Conservation (phyloP, 2,888 invertebrate species). For the Gymnocheta viridis region DNA sequence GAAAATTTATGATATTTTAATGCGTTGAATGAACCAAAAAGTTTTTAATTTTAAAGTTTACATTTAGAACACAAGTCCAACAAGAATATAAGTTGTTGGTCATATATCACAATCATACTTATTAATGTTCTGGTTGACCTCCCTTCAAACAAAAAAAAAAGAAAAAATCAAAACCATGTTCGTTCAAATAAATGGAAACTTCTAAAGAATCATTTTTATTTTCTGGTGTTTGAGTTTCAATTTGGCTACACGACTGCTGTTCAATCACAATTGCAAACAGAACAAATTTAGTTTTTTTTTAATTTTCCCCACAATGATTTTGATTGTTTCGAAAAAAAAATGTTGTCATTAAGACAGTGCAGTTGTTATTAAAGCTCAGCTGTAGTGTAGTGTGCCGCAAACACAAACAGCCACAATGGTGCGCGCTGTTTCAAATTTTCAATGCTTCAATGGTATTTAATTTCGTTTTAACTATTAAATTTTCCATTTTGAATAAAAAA, state of each 20-base stretch:
- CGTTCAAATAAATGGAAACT: conserved; percentile 31
- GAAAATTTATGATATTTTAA: conserved; percentile 9
- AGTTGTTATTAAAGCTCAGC: conserved; percentile 1
- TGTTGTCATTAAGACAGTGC: conserved; percentile 24
- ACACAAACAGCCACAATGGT: neutral
- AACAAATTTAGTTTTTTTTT: conserved; percentile 9
- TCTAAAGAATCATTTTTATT: conserved; percentile 20
- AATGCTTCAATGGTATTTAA: conserved; percentile 53
- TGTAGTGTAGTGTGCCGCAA: neutral
- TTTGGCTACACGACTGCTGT: neutral
- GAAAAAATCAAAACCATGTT: neutral
- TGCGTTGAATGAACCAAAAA: neutral
- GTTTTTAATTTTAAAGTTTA: neutral
- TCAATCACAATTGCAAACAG: conserved; percentile 5
- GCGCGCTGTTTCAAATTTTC: neutral
- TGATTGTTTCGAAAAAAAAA: conserved; percentile 18
- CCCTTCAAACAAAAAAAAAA: conserved; percentile 10
- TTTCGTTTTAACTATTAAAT: conserved; percentile 21
- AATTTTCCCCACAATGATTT: conserved; percentile 21
- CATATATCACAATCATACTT: conserved; percentile 44
- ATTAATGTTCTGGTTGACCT: conserved; percentile 61
- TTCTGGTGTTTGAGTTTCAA: conserved; percentile 9
- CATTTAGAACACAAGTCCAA: too few relatives aligned
- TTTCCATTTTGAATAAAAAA: neutral
- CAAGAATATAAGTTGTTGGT: conserved; percentile 23